Evolutionary conservation across 2,888 invertebrate genomes (phyloP).

Genomic region (Tachina grossa): DNA sequence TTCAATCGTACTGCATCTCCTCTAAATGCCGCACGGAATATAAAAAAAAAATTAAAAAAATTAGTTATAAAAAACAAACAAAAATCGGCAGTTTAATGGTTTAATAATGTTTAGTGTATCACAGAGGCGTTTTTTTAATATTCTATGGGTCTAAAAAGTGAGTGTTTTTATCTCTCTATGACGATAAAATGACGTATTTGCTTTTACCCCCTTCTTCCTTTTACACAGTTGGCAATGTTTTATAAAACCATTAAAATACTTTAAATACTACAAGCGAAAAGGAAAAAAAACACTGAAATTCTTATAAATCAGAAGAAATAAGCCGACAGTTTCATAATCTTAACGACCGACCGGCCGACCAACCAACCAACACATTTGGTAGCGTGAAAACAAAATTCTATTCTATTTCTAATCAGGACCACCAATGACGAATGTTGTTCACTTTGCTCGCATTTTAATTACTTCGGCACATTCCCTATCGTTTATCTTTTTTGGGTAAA

Average conservation of each 20-base stretch:
- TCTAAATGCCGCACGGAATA: slow-evolving; percentile 20
- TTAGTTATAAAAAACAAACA: slow-evolving; percentile 15
- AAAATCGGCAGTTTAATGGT: slow-evolving; percentile 64
- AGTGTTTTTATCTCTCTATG: background rate
- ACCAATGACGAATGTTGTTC: slow-evolving; percentile 47
- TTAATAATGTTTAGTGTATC: slow-evolving; percentile 71
- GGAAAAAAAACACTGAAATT: slow-evolving; percentile 30
- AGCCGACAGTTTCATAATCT: slow-evolving; percentile 54
- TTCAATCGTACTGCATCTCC: slow-evolving; percentile 41
- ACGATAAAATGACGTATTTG: slow-evolving; percentile 11
- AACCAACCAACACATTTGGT: slow-evolving; percentile 37
- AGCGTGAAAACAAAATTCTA: slow-evolving; percentile 49
- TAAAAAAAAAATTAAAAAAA: background rate
- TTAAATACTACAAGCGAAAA: slow-evolving; percentile 37
- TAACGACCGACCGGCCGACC: slow-evolving; percentile 43
- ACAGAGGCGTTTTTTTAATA: slow-evolving; percentile 56
- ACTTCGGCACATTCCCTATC: slow-evolving; percentile 42
- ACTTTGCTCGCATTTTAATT: slow-evolving; percentile 43
- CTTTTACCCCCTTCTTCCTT: slow-evolving; percentile 32
- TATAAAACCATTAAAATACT: slow-evolving; percentile 58
- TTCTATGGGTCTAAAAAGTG: background rate
- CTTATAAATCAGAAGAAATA: slow-evolving; percentile 44
- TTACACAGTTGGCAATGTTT: slow-evolving; percentile 1
- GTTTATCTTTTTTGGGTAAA: slow-evolving; percentile 38
- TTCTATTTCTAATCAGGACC: slow-evolving; percentile 50